A percentile compares a stretch with the other conserved stretches of the same genome.
Conservation (phyloP, 2,113 vertebrate genomes). For the western clawed frog (Xenopus tropicalis) region UCB_Xtro_10.0 CM004447.2:75964001-75964500, state of each 20-base stretch:
- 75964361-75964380: conserved; percentile 15
- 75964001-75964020: not conserved
- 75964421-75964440: not conserved
- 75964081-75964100: conserved; percentile 30
- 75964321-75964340: conserved; percentile 34
- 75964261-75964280: not conserved
- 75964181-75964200: not conserved
- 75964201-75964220: not conserved
- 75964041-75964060: conserved; percentile 20
- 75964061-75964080: conserved; percentile 37
- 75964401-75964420: conserved; percentile 11
- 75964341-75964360: conserved; percentile 12
- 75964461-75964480: not conserved
- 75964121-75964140: conserved; percentile 6
- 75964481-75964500: not conserved
- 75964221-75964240: not conserved
- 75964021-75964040: not conserved
- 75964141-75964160: conserved; percentile 3
- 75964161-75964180: not conserved
- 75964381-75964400: conserved; percentile 25
- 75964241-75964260: conserved; percentile 1
- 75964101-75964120: conserved; percentile 6
- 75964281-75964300: conserved; percentile 19
- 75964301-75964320: not conserved
- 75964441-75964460: not conserved